phyloP scores from a whole-genome alignment of 2,113 vertebrate genomes.

The Monopterus albus region DNA sequence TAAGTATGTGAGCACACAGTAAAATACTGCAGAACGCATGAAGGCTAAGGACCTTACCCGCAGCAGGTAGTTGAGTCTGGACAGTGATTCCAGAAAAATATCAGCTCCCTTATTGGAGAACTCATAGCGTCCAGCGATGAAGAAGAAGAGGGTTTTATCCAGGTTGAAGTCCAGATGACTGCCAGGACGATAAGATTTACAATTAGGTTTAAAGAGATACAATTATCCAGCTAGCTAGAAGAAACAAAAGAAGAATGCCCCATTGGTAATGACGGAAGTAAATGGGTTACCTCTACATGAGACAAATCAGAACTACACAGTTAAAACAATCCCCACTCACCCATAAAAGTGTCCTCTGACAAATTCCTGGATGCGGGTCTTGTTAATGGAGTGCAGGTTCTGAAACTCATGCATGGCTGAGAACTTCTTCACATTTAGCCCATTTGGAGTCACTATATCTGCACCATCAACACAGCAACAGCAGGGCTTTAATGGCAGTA shows the following conservation, averaged over 20 bases:
- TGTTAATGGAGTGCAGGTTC: constrained; percentile 94
- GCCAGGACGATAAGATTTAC: neutral
- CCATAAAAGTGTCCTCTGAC: constrained; percentile 98
- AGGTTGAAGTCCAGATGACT: constrained; percentile 96
- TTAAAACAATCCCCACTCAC: constrained; percentile 77
- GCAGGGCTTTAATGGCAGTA: neutral
- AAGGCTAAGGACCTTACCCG: constrained; percentile 81
- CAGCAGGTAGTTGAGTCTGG: constrained; percentile 94
- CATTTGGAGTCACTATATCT: constrained; percentile 97
- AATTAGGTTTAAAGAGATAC: neutral
- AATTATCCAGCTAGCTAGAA: no score
- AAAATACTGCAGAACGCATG: rapidly evolving
- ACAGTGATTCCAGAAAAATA: constrained; percentile 94
- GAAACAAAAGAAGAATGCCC: no score
- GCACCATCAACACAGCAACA: constrained; percentile 76
- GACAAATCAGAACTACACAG: neutral
- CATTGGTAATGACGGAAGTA: no score
- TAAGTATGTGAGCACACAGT: neutral
- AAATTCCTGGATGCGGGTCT: constrained; percentile 94
- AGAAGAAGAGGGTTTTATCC: constrained; percentile 95
- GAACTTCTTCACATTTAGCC: constrained; percentile 97
- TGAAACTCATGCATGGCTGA: constrained; percentile 98
- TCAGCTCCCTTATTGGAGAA: constrained; percentile 98
- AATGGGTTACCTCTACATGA: neutral
- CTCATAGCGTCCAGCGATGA: constrained; percentile 97